A percentile compares a stretch with the other conserved stretches of the same genome.
These are phyloP conservation scores for Limosa lapponica DNA, from an alignment of 2,797 vertebrate species.

Conservation along the genomic window DNA sequence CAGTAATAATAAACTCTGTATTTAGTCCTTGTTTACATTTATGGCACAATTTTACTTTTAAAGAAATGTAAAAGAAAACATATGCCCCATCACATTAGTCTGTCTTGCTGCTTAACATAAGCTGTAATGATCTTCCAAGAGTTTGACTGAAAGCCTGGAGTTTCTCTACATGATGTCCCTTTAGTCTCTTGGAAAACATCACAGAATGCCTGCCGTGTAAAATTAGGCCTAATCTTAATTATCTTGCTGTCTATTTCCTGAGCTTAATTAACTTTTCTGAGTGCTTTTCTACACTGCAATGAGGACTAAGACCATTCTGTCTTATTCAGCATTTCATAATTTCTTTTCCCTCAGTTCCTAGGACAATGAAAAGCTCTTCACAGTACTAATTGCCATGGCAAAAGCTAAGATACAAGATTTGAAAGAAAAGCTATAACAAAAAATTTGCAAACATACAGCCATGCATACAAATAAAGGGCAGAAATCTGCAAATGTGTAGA, in stretches of 20 bases:
- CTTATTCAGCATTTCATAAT: conserved; percentile 73
- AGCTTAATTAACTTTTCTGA: conserved; percentile 82
- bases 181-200: conserved; percentile 63
- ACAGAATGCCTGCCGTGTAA: conserved; percentile 69
- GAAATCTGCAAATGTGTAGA: conserved; percentile 24
- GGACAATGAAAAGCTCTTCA: conserved; percentile 53
- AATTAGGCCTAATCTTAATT: conserved; percentile 79
- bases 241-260: conserved; percentile 76
- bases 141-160: conserved; percentile 57
- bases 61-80: conserved; percentile 36
- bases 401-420: conserved; percentile 63
- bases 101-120: conserved; percentile 56
- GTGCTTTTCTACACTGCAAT: conserved; percentile 56
- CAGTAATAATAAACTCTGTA: conserved; percentile 6
- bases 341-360: conserved; percentile 63
- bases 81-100: conserved; percentile 32
- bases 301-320: conserved; percentile 65
- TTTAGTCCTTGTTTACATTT: conserved; percentile 44
- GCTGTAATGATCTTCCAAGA: conserved; percentile 59
- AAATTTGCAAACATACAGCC: conserved; percentile 15
- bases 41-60: conserved; percentile 51
- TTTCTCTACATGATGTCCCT: conserved; percentile 58
- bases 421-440: conserved; percentile 60
- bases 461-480: conserved; percentile 46
- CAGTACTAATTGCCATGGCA: conserved; percentile 59